Conservation (phyloP, 2,113 vertebrate genomes). For the Agapornis roseicollis region DNA sequence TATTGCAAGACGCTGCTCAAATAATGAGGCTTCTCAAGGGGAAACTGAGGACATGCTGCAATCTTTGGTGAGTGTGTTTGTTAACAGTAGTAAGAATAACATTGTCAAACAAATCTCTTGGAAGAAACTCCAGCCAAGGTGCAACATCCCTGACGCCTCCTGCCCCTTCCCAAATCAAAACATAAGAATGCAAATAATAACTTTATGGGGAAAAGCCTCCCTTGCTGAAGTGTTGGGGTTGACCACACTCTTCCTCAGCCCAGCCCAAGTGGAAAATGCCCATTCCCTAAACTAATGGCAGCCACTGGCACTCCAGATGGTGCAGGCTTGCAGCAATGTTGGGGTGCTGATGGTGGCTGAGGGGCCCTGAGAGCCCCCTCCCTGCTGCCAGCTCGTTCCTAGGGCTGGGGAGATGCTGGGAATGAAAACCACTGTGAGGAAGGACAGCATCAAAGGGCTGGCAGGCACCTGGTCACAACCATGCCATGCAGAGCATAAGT, state of each 20-base stretch:
- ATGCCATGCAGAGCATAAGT: accelerated
- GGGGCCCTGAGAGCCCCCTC: not conserved
- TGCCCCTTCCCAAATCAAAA: not conserved
- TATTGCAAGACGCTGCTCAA: not conserved
- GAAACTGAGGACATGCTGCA: accelerated
- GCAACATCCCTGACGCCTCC: not conserved
- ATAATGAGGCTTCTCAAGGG: not conserved
- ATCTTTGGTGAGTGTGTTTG: not conserved
- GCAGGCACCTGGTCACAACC: not conserved
- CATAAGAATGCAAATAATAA: accelerated
- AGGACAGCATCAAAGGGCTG: accelerated
- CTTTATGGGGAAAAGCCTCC: not conserved
- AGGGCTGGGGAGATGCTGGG: accelerated
- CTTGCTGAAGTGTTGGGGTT: not conserved
- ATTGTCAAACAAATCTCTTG: not conserved
- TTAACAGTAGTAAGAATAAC: not conserved
- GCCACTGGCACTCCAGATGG: not conserved
- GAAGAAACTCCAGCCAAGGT: not conserved
- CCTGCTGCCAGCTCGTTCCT: not conserved
- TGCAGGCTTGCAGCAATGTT: not conserved
- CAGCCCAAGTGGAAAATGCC: not conserved
- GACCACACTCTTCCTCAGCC: not conserved
- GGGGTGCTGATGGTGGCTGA: not conserved
- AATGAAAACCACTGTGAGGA: not conserved
- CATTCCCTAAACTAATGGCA: not conserved